Base-by-base conservation (phyloP, 2,797 vertebrate genomes). In the Phrynocephalus forsythii region DNA sequence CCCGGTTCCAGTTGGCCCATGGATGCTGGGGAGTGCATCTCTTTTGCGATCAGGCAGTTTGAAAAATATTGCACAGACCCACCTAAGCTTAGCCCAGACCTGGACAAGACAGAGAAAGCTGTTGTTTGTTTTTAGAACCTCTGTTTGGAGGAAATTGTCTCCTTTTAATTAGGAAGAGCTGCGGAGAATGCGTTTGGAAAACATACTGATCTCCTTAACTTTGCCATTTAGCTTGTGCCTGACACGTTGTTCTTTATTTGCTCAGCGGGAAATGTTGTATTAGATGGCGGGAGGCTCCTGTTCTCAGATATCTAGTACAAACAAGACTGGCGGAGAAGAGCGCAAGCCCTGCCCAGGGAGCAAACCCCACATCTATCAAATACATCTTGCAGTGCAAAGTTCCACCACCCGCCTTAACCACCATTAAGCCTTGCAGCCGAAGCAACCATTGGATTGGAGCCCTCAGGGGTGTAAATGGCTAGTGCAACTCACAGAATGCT, bases 371-470 rank as follows among this genome's bases (percentile, higher is more conserved):
- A 8, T 24, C 38, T 33, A 76, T 63, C 68, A 44, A 60, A 69
- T 83, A 69, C 52, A 52, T 22, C 33, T 79, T 60, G 8, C 33
- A 88, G 68, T 63, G 71, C 68, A 87, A 3, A 68, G n/a, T 28
- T 56, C 75, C 30, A 81, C 71, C n/a, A 44, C 20, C 56, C 73
- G 22, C 24, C 44, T 44, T 56, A 16, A 24, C 79, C 26, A 52
- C 22, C 67, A 11, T 72, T 60, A 82, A 90, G 90, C 67, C 11
- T 24, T 67, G 1, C 76, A 48, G 28, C 6, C 82, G 50, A 83
- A 91, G 63, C 24, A 87, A 82, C 90, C 87, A 86, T 87, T 93
- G 92, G 90, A 44, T 91, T 93, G 88, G 90, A 94, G 91, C 90
- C 84, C 90, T 92, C 85, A 52, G 60, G 33, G 9, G 1, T 90